These are phyloP conservation scores for Marcusenius ussheri DNA, from an alignment of 2,113 vertebrate genomes.

Conservation along the genomic window DNA sequence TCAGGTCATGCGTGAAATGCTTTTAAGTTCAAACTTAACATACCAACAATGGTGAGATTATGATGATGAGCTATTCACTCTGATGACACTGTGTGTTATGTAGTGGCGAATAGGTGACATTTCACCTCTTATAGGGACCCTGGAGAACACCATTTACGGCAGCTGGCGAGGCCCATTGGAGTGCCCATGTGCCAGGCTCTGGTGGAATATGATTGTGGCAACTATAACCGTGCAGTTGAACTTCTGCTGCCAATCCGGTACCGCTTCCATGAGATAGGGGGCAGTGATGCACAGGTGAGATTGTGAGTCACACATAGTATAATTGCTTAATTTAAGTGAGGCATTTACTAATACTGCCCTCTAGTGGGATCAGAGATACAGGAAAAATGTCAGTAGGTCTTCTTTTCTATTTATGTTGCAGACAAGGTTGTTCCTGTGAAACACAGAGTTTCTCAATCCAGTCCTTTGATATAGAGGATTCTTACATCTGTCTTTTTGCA, in stretches of 20 bases:
- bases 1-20: background rate
- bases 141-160: conserved; percentile 67
- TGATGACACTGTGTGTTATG: background rate
- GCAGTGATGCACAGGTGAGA: conserved; percentile 88
- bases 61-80: background rate
- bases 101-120: background rate
- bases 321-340: background rate
- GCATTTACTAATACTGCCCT: background rate
- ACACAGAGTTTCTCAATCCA: background rate
- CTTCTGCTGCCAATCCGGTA: conserved; percentile 80
- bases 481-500: background rate
- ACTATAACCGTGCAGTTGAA: conserved; percentile 65
- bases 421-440: background rate
- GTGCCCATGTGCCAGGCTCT: conserved; percentile 80
- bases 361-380: background rate
- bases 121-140: conserved; percentile 56
- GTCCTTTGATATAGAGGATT: background rate
- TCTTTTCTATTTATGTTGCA: background rate
- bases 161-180: conserved; percentile 59
- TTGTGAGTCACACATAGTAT: background rate
- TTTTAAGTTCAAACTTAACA: background rate
- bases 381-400: background rate
- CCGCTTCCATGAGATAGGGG: conserved; percentile 61
- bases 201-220: conserved; percentile 71
- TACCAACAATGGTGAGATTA: background rate